Conservation (phyloP, 2,113 vertebrate genomes). For the Antechinus flavipes region DNA sequence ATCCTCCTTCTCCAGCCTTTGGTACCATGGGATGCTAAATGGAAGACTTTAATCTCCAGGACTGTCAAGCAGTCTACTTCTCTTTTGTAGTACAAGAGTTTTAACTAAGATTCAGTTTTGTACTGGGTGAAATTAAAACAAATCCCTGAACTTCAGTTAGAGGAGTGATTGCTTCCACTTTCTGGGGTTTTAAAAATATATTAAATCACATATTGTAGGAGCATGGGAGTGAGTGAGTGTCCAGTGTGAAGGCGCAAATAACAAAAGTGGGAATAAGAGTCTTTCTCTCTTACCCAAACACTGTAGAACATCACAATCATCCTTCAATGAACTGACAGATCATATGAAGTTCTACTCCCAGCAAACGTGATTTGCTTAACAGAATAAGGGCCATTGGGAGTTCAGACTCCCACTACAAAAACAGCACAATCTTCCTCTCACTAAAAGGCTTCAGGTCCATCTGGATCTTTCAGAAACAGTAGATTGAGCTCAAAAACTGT, state of each 20-base stretch:
- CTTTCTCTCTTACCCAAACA: neutral
- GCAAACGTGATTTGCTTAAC: neutral
- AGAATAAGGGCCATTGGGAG: neutral
- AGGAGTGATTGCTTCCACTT: neutral
- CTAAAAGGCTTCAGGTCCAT: neutral
- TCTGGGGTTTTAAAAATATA: constrained; percentile 39
- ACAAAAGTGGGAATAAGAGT: neutral
- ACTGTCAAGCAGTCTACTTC: neutral
- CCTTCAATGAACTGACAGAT: neutral
- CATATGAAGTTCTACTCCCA: neutral
- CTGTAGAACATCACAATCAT: neutral
- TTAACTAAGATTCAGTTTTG: constrained; percentile 20
- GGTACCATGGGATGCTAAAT: neutral
- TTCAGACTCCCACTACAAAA: neutral
- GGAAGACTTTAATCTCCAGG: neutral
- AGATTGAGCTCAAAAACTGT: neutral
- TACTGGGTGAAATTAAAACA: constrained; percentile 13
- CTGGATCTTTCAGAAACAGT: neutral
- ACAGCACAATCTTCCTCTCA: neutral
- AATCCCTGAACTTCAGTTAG: constrained; percentile 23
- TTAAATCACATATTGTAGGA: constrained; percentile 1
- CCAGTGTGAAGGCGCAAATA: neutral
- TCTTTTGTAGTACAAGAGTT: constrained; percentile 6
- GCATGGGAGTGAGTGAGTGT: neutral
- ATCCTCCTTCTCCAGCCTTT: neutral